Evolutionary conservation across 1,140 invertebrate species (phyloP), one percentile per base, ranked within the genome.

Genomic region (Diploscapter pachys): DNA sequence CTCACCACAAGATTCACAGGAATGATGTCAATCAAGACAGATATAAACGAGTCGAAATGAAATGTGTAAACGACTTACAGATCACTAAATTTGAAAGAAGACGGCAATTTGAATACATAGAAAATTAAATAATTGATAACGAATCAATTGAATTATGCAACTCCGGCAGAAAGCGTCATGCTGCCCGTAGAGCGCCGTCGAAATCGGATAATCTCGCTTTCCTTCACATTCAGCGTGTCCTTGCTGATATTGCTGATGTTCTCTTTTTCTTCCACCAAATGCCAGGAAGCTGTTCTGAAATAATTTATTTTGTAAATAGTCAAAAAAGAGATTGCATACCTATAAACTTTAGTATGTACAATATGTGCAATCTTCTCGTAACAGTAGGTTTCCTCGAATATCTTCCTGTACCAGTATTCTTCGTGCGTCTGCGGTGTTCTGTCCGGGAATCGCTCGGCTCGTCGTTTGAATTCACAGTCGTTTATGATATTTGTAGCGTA

Each of bases 281-380:
- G 81, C 81, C 81, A 82, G 13, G 80, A 79, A n/a, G 81, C 81
- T 6, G 77, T 83, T 77, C 81, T 82, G 64, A 70, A 81, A 66
- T 31, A 31, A 5, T 50, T 3, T 31, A 31, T 70, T 63, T 5
- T 59, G 65, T 53, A 61, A 13, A 8, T 5, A 4, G 53, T 3
- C n/a, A 5, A n/a, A 48, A 9, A 53, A 53, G 48, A 5, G 13
- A 53, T 57, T 3, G 4, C 68, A 63, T 78, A 84, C 82, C 82
- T 81, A 62, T 84, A 84, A 31, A 84, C 81, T 68, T 84, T 84
- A 54, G 82, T 85, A 70, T 84, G 83, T 3, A 84, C 75, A 13
- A 84, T 67, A 11, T 71, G 81, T 13, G 80, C 73, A 62, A 85
- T 75, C 70, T 85, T 85, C 5, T 76, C 64, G 11, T 75, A 67